These are phyloP conservation scores for Galbula dea DNA, from an alignment of 2,113 vertebrate genomes.

Conservation along the genomic window DNA sequence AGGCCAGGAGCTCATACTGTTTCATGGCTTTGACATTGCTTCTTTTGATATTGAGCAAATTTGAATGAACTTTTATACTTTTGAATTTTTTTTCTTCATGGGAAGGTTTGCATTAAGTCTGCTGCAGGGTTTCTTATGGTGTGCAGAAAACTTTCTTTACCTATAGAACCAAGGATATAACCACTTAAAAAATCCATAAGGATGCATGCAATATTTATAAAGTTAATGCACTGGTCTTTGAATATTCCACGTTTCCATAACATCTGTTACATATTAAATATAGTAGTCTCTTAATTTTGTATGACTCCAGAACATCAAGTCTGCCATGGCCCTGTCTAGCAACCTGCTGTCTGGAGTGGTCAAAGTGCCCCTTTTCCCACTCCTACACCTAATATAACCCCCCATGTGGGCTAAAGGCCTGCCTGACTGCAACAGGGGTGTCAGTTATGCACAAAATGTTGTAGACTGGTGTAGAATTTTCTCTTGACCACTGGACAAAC, in stretches of 20 bases:
- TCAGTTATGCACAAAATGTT: neutral
- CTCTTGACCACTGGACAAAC: neutral
- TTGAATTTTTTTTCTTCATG: neutral
- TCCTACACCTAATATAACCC: neutral
- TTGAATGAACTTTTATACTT: neutral
- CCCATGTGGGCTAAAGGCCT: neutral
- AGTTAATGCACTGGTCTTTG: slow-evolving; percentile 23
- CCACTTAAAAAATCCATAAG: slow-evolving; percentile 5
- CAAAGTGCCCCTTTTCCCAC: neutral
- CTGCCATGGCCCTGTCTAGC: neutral
- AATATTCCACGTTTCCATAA: neutral
- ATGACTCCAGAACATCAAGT: neutral
- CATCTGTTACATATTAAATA: slow-evolving; percentile 21
- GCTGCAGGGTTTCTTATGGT: neutral
- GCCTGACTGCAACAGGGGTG: neutral
- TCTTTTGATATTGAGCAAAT: neutral
- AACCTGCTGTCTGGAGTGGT: neutral
- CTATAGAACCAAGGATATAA: neutral
- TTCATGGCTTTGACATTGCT: neutral
- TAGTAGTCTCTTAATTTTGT: slow-evolving; percentile 39
- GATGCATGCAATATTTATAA: slow-evolving; percentile 30
- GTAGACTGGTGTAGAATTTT: neutral
- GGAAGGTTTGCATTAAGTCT: neutral
- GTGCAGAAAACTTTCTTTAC: neutral
- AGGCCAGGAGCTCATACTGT: neutral